These are phyloP conservation scores for Eupelmus urozonus DNA, from an alignment of 2,888 invertebrate species.

Conservation along the genomic window DNA sequence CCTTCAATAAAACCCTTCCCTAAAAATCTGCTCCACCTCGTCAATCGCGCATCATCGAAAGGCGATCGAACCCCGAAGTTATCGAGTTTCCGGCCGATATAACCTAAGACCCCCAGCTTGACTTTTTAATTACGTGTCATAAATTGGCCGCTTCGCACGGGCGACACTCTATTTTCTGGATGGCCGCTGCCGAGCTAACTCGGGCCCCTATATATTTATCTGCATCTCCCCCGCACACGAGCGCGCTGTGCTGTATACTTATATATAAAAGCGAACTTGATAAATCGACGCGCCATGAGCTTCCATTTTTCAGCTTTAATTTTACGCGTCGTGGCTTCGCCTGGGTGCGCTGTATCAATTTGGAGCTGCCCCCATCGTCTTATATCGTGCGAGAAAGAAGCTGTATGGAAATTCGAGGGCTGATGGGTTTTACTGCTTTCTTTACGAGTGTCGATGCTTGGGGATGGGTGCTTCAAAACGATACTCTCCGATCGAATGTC, in stretches of 20 bases:
- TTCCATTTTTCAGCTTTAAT: conserved; percentile 37
- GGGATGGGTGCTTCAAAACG: no score
- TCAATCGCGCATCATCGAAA: no score
- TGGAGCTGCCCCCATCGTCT: no score
- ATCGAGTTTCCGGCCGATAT: conserved; percentile 67
- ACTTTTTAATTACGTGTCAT: conserved; percentile 75
- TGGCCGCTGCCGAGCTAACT: conserved; percentile 72
- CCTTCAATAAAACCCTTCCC: no score
- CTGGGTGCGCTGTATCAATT: not conserved
- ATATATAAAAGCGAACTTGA: conserved; percentile 17
- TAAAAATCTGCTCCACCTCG: no score
- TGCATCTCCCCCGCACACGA: no score
- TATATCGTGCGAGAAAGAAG: not conserved
- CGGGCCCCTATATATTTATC: conserved; percentile 42
- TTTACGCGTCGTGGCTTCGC: conserved; percentile 29
- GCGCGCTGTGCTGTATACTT: not conserved
- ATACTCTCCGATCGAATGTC: no score
- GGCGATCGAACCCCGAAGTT: conserved; percentile 61
- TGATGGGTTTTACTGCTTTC: not conserved
- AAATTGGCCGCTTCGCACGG: conserved; percentile 72
- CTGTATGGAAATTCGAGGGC: not conserved
- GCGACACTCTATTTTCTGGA: conserved; percentile 74
- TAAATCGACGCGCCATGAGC: conserved; percentile 14
- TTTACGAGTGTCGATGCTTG: not conserved
- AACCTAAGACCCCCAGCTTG: conserved; percentile 62